These are phyloP conservation scores for Corbicula japonica DNA, from an alignment of 2,888 invertebrate genomes.

Conservation along the genomic window DNA sequence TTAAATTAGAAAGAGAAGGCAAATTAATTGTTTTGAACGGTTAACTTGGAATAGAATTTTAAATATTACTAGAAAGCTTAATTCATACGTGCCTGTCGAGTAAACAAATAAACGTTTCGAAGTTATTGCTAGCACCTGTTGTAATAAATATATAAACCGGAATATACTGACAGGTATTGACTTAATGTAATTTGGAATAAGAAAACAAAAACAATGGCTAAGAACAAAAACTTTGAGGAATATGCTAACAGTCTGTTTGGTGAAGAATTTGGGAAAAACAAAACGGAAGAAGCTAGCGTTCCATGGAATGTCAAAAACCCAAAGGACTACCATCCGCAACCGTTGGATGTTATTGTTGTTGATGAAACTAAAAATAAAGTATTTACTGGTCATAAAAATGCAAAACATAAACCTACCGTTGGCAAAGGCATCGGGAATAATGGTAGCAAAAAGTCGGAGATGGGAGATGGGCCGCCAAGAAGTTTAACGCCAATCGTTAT, in stretches of 20 bases:
- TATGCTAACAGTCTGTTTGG: slow-evolving; percentile 44
- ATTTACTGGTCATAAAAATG: neutral
- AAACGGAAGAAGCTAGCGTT: neutral
- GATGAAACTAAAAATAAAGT: slow-evolving; percentile 29
- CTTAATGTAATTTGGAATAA: neutral
- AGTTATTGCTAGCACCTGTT: too few relatives aligned
- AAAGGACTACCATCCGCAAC: neutral
- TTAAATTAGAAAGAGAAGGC: too few relatives aligned
- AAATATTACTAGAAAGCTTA: too few relatives aligned
- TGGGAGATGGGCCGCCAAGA: neutral
- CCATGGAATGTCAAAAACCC: neutral
- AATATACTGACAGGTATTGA: neutral
- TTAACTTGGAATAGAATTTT: too few relatives aligned
- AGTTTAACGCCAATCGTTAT: slow-evolving; percentile 6
- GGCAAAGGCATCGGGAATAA: slow-evolving; percentile 1
- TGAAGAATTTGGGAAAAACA: slow-evolving; percentile 21
- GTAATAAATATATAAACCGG: neutral
- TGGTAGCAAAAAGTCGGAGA: neutral
- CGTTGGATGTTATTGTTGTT: slow-evolving; percentile 36
- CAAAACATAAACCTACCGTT: neutral
- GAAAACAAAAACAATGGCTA: slow-evolving; percentile 27
- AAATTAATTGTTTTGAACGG: too few relatives aligned
- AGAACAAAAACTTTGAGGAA: slow-evolving; percentile 47
- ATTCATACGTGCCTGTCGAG: too few relatives aligned
- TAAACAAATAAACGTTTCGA: too few relatives aligned